Evolutionary conservation across 2,113 vertebrate species (phyloP), one percentile per base, ranked within the genome.

Genomic region (Prolemur simus): DNA sequence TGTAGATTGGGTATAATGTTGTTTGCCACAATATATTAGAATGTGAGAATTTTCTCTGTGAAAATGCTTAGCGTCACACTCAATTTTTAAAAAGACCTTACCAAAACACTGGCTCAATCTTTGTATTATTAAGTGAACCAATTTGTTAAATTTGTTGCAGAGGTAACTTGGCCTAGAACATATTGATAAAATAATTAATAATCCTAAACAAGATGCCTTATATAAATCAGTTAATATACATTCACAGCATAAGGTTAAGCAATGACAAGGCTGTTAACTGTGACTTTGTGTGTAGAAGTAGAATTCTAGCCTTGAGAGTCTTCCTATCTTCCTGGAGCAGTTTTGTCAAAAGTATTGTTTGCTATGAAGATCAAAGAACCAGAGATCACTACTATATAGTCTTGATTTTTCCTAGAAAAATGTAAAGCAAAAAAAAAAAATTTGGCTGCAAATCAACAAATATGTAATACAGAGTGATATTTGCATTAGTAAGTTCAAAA

Each of bases 341-440:
- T 27, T 74, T 73, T 88, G 47, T n/a, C 58, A 39, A 69, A 82
- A 83, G 39, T 60, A 25, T 25, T 52, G 4, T 42, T 87, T 32
- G 6, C 29, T 88, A 9, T 68, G 34, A 58, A 52, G 39, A 17
- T 27, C 14, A 81, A 0, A 54, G 42, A 82, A 49, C 25, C 13
- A 39, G 34, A 39, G 32, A 63, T 4, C 11, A 1, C 21, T 47
- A 9, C 3, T 54, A 39, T 1, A 1, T 5, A 21, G n/a, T 37
- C 6, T 15, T 80, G 23, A 37, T 89, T 93, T 81, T 39, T 14
- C 81, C 15, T 64, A 37, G 37, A 32, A 88, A 89, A 77, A 12
- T 4, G 3, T 18, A 32, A 74, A 85, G 20, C 15, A n/a, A 42
- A 17, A n/a, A 86, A n/a, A 32, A 29, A 21, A 49, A 39, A 54